Evolutionary conservation across 2,888 invertebrate genomes (phyloP), one percentile per base, ranked within the genome.

Genomic region (Chalcis sispes): DNA sequence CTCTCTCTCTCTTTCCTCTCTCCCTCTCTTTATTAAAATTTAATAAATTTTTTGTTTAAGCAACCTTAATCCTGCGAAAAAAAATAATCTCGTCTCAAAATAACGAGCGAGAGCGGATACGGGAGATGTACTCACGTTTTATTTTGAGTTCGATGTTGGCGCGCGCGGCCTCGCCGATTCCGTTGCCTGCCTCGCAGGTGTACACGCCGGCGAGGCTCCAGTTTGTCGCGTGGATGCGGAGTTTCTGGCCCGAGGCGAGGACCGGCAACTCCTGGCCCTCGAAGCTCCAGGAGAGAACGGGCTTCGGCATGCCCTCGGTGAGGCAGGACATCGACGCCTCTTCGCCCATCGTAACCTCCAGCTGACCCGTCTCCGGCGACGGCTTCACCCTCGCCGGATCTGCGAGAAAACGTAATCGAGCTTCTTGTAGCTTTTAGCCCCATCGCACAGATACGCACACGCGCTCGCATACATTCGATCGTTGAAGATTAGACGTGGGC

Each of bases 251-350:
- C 81, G 73, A 42, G 5, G 66, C 61, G 4, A 75, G 20, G 15
- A 75, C 48, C 15, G 77, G 77, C 1, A 93, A 84, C 29, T 91
- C 90, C 80, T 92, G 91, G 0, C 93, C 93, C 93, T 93, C 82
- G 0, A 73, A 78, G 40, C 56, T 72, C 96, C 96, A 96, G 10
- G 92, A 92, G 36, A 96, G 91, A 2, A 92, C 90, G 0, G 96
- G 95, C 40, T 90, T 88, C 0, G 96, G 96, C 0, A 93, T 93
- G 0, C 96, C 96, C 1, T 90, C 89, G 7, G 93, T 91, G 75
- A 92, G 91, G 82, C 96, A 96, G 0, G 93, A 92, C 82, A 96
- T 93, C 83, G 93, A 92, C 27, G 95, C 94, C 83, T 93, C 93
- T 36, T 95, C 93, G 0, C 94, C 94, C 61, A 95, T 91, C 67